Conservation (phyloP, 2,797 vertebrate species). For the Hephaestus fuliginosus region DNA sequence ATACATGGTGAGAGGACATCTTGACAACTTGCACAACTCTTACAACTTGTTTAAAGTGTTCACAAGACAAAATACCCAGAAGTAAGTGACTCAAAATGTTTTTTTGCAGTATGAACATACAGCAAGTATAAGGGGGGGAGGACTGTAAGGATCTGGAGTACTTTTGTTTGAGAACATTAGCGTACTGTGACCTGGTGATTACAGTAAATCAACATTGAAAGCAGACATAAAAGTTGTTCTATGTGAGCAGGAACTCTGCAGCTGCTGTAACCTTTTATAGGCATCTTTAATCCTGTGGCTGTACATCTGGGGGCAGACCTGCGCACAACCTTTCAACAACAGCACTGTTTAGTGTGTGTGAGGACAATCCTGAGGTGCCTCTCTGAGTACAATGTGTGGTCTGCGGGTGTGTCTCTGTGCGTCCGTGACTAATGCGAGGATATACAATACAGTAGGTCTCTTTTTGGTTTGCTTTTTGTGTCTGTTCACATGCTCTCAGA, state of each 20-base stretch:
- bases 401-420: constrained; percentile 49
- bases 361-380: constrained; percentile 9
- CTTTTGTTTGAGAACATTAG: constrained; percentile 3
- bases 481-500: constrained; percentile 33
- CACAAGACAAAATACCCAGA: not conserved
- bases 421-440: constrained; percentile 53
- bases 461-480: constrained; percentile 45
- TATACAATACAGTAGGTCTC: constrained; percentile 34
- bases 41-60: constrained; percentile 15
- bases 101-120: not conserved
- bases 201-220: constrained; percentile 21
- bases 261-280: constrained; percentile 42
- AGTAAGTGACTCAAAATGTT: not conserved
- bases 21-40: not conserved
- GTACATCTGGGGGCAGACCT: constrained; percentile 20
- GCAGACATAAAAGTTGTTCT: not conserved
- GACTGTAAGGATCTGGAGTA: not conserved
- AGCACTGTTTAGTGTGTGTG: constrained; percentile 11
- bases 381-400: constrained; percentile 54
- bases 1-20: not conserved
- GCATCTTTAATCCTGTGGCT: constrained; percentile 27
- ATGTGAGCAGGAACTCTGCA: constrained; percentile 12
- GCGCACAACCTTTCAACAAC: constrained; percentile 33
- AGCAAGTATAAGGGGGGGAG: not conserved
- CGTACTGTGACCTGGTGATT: not conserved